Base-by-base conservation (phyloP, 2,113 vertebrate genomes). In the Oenanthe oenanthe region DNA sequence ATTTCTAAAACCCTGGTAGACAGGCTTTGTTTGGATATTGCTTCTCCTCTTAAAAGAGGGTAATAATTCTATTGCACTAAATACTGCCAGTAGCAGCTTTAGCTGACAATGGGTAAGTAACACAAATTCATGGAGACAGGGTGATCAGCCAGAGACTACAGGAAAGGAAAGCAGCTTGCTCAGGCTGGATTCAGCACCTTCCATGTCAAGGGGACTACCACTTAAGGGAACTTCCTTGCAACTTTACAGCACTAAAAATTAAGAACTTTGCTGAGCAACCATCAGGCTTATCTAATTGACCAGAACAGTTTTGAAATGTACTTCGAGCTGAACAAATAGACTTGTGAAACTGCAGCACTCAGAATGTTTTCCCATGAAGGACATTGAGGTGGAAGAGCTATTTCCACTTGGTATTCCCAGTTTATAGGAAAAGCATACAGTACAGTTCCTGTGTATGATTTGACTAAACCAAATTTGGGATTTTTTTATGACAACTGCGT, bases 251-350 rank as follows among this genome's bases (percentile, higher is more conserved):
- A 72, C 60, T 85, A 29, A 68, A 82, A 94, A 91, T 81, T 78
- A 91, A 76, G 53, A 75, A 89, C 36, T 82, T 89, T 58, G 36
- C 74, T 88, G 74, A 91, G 58, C 66, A 95, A 62, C 62, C 50
- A 90, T n/a, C 80, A 92, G 29, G 36, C 66, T 91, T 85, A 82
- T 58, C 84, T 79, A 93, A 94, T 34, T 83, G 82, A 88, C 75
- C 42, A 62, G 70, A 88, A 94, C 62, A 79, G 73, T 89, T 95
- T 34, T 72, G 65, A 89, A 95, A 92, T 53, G 45, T 38, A 48
- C 36, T 80, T 88, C 45, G 81, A 77, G 79, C 83, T 78, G 88
- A 95, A 92, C 42, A 90, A 92, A 86, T 18, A 84, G 72, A 85
- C 40, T 54, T 71, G 70, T 66, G 53, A 53, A 77, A 72, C 12